Percentiles rank a stretch among this genome's conserved stretches.
These are phyloP conservation scores for Plutella xylostella DNA, from an alignment of 2,888 invertebrate species.

Conservation along the genomic window DNA sequence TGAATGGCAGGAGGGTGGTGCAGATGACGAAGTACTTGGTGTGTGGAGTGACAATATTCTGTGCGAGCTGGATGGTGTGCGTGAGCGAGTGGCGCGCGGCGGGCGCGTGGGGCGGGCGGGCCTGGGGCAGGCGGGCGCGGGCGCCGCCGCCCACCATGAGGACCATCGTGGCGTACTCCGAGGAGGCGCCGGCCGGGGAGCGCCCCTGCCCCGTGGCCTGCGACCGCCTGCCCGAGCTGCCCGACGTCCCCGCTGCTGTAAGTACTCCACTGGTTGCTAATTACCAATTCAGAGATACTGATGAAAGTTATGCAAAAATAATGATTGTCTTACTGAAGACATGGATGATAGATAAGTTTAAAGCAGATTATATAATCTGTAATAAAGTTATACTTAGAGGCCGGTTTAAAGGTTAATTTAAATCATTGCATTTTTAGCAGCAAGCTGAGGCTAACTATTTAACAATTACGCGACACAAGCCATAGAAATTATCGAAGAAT, in stretches of 20 bases:
- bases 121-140: constrained; percentile 7
- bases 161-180: constrained; percentile 73
- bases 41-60: constrained; percentile 50
- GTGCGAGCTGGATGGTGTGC: constrained; percentile 56
- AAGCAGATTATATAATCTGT: too few relatives aligned
- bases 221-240: constrained; percentile 45
- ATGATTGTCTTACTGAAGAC: too few relatives aligned
- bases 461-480: too few relatives aligned
- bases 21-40: constrained; percentile 47
- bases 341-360: too few relatives aligned
- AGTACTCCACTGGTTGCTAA: too few relatives aligned
- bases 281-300: too few relatives aligned
- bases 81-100: constrained; percentile 51
- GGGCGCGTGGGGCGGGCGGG: constrained; percentile 34
- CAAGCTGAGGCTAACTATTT: too few relatives aligned
- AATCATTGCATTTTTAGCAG: too few relatives aligned
- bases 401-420: too few relatives aligned
- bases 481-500: too few relatives aligned
- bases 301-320: too few relatives aligned
- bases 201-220: constrained; percentile 52
- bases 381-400: too few relatives aligned
- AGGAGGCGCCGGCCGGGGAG: constrained; percentile 64
- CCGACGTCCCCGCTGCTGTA: constrained; percentile 41
- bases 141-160: constrained; percentile 45
- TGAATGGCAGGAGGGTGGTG: constrained; percentile 42